These are phyloP conservation scores for Avahi laniger DNA, from an alignment of 2,797 vertebrate genomes.

Conservation along the genomic window DNA sequence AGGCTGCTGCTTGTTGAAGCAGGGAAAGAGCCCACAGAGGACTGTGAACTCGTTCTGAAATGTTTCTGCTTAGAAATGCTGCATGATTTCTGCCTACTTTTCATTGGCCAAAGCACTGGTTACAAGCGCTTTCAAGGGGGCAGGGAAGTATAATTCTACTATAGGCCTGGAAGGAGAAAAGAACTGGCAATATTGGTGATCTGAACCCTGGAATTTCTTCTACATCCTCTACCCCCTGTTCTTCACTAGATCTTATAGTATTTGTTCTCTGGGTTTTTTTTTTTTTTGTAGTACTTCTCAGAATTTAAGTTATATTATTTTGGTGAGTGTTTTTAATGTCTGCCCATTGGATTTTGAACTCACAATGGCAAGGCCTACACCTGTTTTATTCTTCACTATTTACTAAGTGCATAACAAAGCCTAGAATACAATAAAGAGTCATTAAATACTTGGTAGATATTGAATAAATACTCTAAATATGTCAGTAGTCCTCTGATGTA, in stretches of 20 bases:
- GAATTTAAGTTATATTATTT: background rate
- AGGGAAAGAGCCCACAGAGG: background rate
- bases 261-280: background rate
- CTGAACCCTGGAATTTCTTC: background rate
- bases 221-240: background rate
- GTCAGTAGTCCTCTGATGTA: background rate
- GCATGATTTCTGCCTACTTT: background rate
- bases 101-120: background rate
- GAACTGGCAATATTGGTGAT: background rate
- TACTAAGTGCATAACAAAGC: background rate
- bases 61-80: background rate
- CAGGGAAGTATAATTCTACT: background rate
- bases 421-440: background rate
- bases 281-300: background rate
- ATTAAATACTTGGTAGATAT: background rate
- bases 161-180: background rate
- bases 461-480: background rate
- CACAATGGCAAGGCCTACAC: background rate
- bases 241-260: background rate
- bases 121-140: background rate
- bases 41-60: background rate
- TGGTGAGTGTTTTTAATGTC: background rate
- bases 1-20: background rate
- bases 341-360: background rate
- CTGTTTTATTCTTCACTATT: background rate